A percentile compares a stretch with the other conserved stretches of the same genome.
phyloP scores from a whole-genome alignment of 2,797 vertebrate species.

The Pelochelys cantorii region DNA sequence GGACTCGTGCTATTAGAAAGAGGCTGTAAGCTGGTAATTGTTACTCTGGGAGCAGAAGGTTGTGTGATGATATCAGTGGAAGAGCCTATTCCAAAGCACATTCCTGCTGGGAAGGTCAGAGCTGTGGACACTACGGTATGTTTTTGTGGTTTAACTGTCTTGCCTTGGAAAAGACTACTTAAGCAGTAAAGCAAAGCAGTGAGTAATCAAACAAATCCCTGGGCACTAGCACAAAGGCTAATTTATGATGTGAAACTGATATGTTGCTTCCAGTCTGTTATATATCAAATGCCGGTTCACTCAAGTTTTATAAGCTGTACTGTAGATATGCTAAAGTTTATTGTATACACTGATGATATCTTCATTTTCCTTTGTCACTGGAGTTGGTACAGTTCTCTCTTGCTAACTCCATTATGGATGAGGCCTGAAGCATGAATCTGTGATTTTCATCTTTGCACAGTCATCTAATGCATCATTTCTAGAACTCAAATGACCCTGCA shows the following conservation, averaged over 20 bases:
- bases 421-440: constrained; percentile 7
- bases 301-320: constrained; percentile 43
- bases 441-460: constrained; percentile 22
- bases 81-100: constrained; percentile 82
- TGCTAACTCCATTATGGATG: not conserved
- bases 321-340: constrained; percentile 39
- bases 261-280: constrained; percentile 53
- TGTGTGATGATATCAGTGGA: constrained; percentile 87
- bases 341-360: constrained; percentile 14
- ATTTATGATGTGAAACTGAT: constrained; percentile 56
- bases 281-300: constrained; percentile 58
- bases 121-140: constrained; percentile 95
- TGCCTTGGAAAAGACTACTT: constrained; percentile 69
- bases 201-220: constrained; percentile 68
- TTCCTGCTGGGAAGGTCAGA: constrained; percentile 84
- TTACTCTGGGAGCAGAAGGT: constrained; percentile 93
- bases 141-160: constrained; percentile 72
- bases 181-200: constrained; percentile 49
- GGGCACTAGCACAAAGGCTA: constrained; percentile 54
- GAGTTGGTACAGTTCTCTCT: constrained; percentile 29
- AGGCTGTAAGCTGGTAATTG: constrained; percentile 88
- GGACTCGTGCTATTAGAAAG: constrained; percentile 83
- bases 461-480: not conserved
- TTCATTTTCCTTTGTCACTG: constrained; percentile 29
- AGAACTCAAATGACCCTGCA: not conserved